Base-by-base conservation (phyloP, 2,113 vertebrate species). In the Calonectris borealis region DNA sequence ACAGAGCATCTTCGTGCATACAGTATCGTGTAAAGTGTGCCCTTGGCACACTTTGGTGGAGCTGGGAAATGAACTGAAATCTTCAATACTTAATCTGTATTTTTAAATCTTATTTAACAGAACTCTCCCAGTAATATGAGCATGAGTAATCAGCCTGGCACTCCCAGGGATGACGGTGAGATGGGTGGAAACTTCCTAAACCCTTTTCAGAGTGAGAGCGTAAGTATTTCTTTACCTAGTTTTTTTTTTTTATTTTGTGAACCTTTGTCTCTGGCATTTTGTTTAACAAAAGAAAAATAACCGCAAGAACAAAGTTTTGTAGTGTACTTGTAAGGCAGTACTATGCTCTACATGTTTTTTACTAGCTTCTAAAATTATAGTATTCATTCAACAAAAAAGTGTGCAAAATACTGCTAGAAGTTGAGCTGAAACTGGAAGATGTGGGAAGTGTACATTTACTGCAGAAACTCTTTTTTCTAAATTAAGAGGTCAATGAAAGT, bases 161-260 rank as follows among this genome's bases (percentile, higher is more conserved):
- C 99, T 90, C 99, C 99, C 83, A 98, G 99, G 90, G 99, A 99
- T 98, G 99, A 99, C 46, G 98, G 99, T 79, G 99, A 99, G 97
- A 99, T 99, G 99, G 98, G 99, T 93, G 99, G 99, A 95, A 99
- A 99, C 98, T 99, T 99, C 98, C 98, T 99, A 97, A 99, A 99
- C 97, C 99, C 99, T 96, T 99, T 99, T 98, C 99, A 99, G 98
- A 99, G 98, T 93, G 99, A 99, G 97, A 99, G 99, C 61, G 98
- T 99, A 96, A 98, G 98, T 99, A 97, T 94, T 75, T 40, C 11
- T 60, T 96, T 88, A 58, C 21, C 24, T 42, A 24, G 24, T 7
- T 57, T 19, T 15, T 17, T n/a, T 17, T 31, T 86, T 57, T 42
- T 49, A 20, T 18, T 79, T 87, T 46, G 13, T 58, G 69, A 38